Base-by-base conservation (phyloP, 1,140 invertebrate species). In the Pararge aegeria region DNA sequence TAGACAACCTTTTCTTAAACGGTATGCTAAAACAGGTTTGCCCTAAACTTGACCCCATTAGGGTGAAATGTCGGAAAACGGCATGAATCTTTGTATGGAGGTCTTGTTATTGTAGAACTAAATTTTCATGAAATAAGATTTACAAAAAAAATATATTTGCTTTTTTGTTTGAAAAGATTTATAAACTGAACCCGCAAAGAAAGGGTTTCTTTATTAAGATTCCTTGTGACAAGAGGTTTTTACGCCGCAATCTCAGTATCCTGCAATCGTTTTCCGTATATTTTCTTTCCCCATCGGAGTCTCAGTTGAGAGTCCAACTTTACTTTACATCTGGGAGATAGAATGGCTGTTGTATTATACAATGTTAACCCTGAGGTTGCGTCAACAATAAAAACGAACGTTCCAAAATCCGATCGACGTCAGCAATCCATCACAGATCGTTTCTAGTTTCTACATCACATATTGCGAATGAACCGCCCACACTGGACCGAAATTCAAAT, bases 361-460 rank as follows among this genome's bases (percentile, higher is more conserved):
- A 16, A 42, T 5, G 15, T 13, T 42, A 5, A 1, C 16, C 38
- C 42, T 20, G n/a, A 10, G 6, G 42, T 46, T 46, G 42, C 19
- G 42, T 46, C 42, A 20, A 20, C 42, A 46, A 20, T 20, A 42
- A 42, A 42, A 42, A 19, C n/a, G 18, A 46, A 46, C 42, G 18
- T 18, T 46, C 38, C 1, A 5, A 40, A 40, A n/a, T 16, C 42
- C 9, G 6, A 18, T 20, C 18, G 42, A 46, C 42, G 18, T 46
- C 42, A 46, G 19, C 42, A 46, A 46, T 46, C 10, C 42, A 46
- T 46, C 42, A 20, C 42, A 46, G 38, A 20, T 40, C 9, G 38
- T 15, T 20, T 46, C 42, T 20, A 46, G n/a, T n/a, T n/a, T n/a
- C n/a, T n/a, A n/a, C 42, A 7, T 20, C 42, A 46, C 42, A 20